Evolutionary conservation across 2,113 vertebrate genomes (phyloP), one percentile per base, ranked within the genome.

Genomic region (Hydrolagus affinis): DNA sequence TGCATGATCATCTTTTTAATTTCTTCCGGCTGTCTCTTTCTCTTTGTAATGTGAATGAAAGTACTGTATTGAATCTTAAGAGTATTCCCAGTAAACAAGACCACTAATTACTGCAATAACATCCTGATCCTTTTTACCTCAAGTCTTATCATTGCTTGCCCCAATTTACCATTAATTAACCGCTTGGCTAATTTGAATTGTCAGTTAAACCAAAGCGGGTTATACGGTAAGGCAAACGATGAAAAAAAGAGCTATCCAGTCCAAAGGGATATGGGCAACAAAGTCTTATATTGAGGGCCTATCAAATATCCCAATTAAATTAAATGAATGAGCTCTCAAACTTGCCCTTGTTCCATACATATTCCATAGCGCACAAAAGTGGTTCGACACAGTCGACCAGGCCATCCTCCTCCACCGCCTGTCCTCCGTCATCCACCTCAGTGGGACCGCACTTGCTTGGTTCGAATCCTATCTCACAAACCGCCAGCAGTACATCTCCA

Each of bases 31-130:
- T 74, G 28, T 17, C 30, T 10, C 25, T 2, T 30, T 72, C 15
- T 11, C 9, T 8, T n/a, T n/a, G n/a, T n/a, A n/a, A n/a, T n/a
- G n/a, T 44, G 30, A 74, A 21, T 74, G 11, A 15, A 56, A 44
- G 32, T 44, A 17, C 32, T 11, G 19, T 56, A 32, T 56, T 11
- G 14, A 11, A 75, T 21, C 56, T 56, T 56, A 75, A n/a, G 32
- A 75, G 32, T 44, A 56, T 6, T 75, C 56, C 56, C 32, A 74
- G 32, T 32, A 44, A 44, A 19, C 17, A 19, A 8, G 32, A 44
- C 56, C 32, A 21, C 73, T 75, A 75, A 75, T 75, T 75, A 75
- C 73, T 56, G 73, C 56, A 75, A 75, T 75, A 75, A 75, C 17
- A 75, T 56, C 10, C 32, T 56, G 32, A 30, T 75, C 17, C 10